phyloP scores from a whole-genome alignment of 1,140 invertebrate genomes.

The Lepidurus arcticus region DNA sequence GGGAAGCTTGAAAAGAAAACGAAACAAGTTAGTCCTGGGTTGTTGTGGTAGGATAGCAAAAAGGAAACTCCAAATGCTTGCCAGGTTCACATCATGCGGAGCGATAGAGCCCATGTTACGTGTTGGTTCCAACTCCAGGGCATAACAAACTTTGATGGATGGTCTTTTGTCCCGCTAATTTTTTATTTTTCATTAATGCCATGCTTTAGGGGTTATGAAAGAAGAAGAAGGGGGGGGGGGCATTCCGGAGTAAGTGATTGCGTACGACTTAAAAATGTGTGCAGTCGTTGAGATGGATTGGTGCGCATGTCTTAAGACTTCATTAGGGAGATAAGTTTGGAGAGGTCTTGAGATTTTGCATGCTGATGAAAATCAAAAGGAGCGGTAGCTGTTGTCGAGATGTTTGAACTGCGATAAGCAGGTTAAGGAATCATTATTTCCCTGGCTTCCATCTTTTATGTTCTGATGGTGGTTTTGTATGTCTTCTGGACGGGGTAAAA shows the following conservation, averaged over 20 bases:
- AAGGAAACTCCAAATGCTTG: background rate
- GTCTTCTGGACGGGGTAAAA: background rate
- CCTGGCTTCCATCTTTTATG: background rate
- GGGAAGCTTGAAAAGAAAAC: background rate
- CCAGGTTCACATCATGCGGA: background rate
- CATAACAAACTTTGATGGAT: conserved; percentile 20
- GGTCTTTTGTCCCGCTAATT: background rate
- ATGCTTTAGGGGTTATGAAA: background rate
- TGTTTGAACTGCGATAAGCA: background rate
- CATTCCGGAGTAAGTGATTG: too few species aligned
- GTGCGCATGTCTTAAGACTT: too few species aligned
- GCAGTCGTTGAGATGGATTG: too few species aligned
- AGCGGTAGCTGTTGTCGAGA: background rate
- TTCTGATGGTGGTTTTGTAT: background rate
- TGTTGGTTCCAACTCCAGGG: background rate
- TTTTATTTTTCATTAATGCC: background rate
- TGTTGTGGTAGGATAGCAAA: conserved; percentile 1
- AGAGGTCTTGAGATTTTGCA: too few species aligned
- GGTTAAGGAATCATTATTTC: conserved; percentile 16
- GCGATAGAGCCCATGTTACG: background rate
- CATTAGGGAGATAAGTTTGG: too few species aligned
- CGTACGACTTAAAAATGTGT: too few species aligned
- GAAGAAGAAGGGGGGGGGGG: background rate
- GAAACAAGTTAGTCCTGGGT: background rate
- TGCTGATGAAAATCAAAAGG: background rate